phyloP scores from a whole-genome alignment of 2,797 vertebrate species.

The Amblyraja radiata region DNA sequence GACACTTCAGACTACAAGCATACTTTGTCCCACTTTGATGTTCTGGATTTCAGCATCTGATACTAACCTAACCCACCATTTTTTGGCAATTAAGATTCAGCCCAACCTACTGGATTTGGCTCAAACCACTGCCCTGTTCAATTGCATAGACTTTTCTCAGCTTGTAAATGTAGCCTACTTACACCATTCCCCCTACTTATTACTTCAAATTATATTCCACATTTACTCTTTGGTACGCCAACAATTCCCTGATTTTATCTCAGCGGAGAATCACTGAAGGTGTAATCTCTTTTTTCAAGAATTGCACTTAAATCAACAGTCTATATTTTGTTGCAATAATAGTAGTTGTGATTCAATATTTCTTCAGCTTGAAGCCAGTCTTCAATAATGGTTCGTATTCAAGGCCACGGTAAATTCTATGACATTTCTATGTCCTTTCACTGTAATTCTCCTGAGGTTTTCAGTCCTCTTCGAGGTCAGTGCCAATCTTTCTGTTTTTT shows the following conservation, averaged over 20 bases:
- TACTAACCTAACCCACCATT: too few species aligned
- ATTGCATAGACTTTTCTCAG: not conserved
- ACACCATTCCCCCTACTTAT: not conserved
- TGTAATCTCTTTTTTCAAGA: not conserved
- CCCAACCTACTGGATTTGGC: not conserved
- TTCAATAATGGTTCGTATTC: not conserved
- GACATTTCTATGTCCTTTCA: constrained; percentile 32
- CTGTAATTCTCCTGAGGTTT: not conserved
- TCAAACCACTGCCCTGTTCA: not conserved
- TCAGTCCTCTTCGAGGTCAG: not conserved
- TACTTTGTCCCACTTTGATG: too few species aligned
- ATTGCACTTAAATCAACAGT: not conserved
- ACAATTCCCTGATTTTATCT: not conserved
- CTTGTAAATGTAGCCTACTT: not conserved
- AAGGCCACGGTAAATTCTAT: constrained; percentile 19
- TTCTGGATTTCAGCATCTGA: too few species aligned
- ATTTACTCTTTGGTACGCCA: not conserved
- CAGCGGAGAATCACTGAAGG: not conserved
- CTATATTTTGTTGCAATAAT: not conserved
- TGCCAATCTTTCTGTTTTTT: not conserved
- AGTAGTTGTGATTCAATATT: not conserved
- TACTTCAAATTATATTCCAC: not conserved
- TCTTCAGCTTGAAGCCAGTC: not conserved
- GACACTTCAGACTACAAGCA: too few species aligned
- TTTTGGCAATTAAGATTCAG: too few species aligned